Percentiles rank a stretch among this genome's conserved stretches.
Conservation (phyloP, 2,888 invertebrate species). For the Apoda limacodes region DNA sequence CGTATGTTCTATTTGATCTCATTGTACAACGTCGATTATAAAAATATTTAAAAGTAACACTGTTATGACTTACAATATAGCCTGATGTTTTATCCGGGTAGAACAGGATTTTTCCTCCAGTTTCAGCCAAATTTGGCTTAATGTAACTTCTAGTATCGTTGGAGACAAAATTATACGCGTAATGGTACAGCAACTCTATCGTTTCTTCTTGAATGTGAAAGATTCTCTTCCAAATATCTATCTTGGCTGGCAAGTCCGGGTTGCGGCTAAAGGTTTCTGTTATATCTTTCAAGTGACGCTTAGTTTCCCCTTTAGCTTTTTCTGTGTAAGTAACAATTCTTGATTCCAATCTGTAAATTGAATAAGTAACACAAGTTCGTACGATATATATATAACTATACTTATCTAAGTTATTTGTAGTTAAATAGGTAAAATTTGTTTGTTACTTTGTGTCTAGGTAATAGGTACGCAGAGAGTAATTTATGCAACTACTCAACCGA, state of each 20-base stretch:
- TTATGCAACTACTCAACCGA: too few species aligned
- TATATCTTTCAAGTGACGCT: constrained; percentile 51
- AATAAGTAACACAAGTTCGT: constrained; percentile 10
- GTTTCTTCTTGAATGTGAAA: constrained; percentile 72
- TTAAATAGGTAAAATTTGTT: too few species aligned
- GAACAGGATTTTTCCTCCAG: constrained; percentile 74
- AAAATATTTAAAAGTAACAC: too few species aligned
- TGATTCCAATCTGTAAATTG: constrained; percentile 45
- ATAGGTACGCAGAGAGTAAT: too few species aligned
- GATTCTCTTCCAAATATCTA: constrained; percentile 74
- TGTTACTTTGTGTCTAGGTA: too few species aligned
- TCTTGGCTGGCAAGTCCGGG: constrained; percentile 56
- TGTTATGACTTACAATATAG: constrained; percentile 67
- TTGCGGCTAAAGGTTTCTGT: constrained; percentile 74
- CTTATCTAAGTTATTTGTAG: too few species aligned
- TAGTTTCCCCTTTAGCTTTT: constrained; percentile 39
- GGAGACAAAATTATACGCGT: constrained; percentile 71
- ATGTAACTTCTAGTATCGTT: constrained; percentile 73
- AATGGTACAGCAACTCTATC: constrained; percentile 74
- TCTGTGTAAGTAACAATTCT: constrained; percentile 41
- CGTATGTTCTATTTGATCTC: too few species aligned
- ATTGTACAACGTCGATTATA: too few species aligned
- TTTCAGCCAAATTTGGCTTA: constrained; percentile 78
- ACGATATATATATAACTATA: too few species aligned
- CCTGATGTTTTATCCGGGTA: constrained; percentile 73